Evolutionary conservation across 2,797 vertebrate species (phyloP).

Genomic region (Petrocephalus sullivani): DNA sequence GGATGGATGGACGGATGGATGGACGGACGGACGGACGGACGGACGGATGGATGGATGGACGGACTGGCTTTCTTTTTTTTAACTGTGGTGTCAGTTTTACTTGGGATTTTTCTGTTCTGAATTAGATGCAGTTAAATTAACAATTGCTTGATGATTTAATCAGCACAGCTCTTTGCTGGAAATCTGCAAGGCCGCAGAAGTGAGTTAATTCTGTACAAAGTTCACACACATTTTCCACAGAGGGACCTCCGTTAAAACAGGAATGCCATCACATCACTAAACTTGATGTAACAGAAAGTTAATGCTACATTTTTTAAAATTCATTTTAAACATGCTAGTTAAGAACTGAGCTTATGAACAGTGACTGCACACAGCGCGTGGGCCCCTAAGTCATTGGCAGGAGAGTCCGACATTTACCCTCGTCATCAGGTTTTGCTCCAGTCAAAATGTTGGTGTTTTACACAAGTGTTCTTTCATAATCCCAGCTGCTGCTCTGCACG

Average conservation of each 20-base stretch:
- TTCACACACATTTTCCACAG: not conserved
- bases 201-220: not conserved
- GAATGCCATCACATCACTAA: not conserved
- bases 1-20: not conserved
- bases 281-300: not conserved
- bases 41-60: not conserved
- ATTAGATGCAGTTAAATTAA: not conserved
- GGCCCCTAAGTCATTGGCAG: not conserved
- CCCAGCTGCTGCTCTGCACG: not conserved
- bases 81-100: not conserved
- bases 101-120: not conserved
- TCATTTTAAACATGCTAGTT: not conserved
- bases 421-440: not conserved
- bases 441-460: not conserved
- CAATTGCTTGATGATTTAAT: not conserved
- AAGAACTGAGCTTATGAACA: not conserved
- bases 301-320: not conserved
- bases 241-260: not conserved
- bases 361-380: not conserved
- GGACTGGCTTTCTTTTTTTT: not conserved
- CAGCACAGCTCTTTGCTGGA: not conserved
- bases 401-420: not conserved
- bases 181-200: not conserved
- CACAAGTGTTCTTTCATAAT: conserved; percentile 1
- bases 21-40: not conserved